Evolutionary conservation across 2,888 invertebrate genomes (phyloP).

Genomic region (Epirrhoe alternata): DNA sequence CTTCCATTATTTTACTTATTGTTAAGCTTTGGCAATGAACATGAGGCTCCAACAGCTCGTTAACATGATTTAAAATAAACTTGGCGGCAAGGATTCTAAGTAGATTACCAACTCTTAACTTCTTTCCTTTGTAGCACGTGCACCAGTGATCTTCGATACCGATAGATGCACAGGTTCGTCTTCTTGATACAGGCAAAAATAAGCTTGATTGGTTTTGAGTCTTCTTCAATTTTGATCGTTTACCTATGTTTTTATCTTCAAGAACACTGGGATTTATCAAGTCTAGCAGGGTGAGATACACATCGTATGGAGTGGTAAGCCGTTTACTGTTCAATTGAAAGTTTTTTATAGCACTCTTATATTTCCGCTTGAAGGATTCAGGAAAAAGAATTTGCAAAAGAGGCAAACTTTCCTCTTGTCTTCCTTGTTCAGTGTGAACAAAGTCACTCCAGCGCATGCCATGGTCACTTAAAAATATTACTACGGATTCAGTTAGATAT

Average conservation of each 20-base stretch:
- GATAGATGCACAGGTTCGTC: conserved; percentile 90
- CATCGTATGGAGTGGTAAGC: conserved; percentile 90
- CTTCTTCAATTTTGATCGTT: conserved; percentile 56
- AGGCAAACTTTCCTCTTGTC: conserved; percentile 93
- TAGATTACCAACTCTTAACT: conserved; percentile 78
- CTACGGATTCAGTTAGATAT: conserved; percentile 86
- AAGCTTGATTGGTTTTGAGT: conserved; percentile 87
- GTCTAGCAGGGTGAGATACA: conserved; percentile 90
- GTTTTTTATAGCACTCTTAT: conserved; percentile 85
- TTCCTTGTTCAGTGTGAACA: conserved; percentile 91
- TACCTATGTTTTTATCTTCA: conserved; percentile 47
- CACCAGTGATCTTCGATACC: conserved; percentile 93
- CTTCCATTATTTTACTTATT: conserved; percentile 66
- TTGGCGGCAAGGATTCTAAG: conserved; percentile 83
- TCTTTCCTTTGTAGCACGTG: conserved; percentile 88
- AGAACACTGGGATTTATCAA: conserved; percentile 75
- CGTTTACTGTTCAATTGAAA: conserved; percentile 86
- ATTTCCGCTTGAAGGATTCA: conserved; percentile 86
- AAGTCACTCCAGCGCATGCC: conserved; percentile 94
- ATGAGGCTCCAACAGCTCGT: conserved; percentile 83
- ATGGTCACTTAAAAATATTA: conserved; percentile 93
- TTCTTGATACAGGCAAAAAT: conserved; percentile 87
- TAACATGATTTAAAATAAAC: conserved; percentile 86
- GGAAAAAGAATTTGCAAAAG: conserved; percentile 90
- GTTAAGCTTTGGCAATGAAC: conserved; percentile 87